Base-by-base conservation (phyloP, 2,113 vertebrate genomes). In the Gambusia affinis region DNA sequence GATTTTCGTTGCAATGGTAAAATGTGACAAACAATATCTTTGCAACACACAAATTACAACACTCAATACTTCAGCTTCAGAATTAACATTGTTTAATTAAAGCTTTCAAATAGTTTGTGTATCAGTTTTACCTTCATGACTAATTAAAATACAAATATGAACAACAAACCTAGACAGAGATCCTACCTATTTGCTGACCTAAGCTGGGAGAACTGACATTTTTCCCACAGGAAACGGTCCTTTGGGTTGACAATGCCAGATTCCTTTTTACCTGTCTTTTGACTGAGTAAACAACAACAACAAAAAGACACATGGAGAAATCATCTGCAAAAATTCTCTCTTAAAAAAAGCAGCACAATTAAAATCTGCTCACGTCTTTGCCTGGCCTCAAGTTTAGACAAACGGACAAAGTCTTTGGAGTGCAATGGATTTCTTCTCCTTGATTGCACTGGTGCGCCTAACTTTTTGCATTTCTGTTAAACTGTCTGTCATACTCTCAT, bases 161-260 rank as follows among this genome's bases (percentile, higher is more conserved):
- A 67, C 35, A 60, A 73, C 28, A 79, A 74, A 69, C 62, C 79
- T 85, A 39, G 2, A 81, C 68, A 76, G 8, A 76, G 12, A 79
- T 71, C 75, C 84, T 87, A 70, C 82, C n/a, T 35, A 82, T 69
- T 76, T 81, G 90, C 89, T 92, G 90, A 92, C 90, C 91, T 90
- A 94, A 19, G 19, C 30, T 65, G 35, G 73, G 57, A 84, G 61
- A 91, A 79, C 83, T 86, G 84, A 90, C 78, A 80, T 37, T 82
- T 81, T 82, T 81, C 33, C 64, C 88, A 76, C 80, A 91, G 83
- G 78, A 82, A 73, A 83, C 8, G 64, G 75, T 81, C 79, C 72
- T 82, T 74, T 90, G 75, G 70, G 74, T 74, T 82, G 87, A 44
- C 63, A 85, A 78, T 88, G 80, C 72, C 85, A 88, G 74, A 81